A percentile compares a stretch with the other conserved stretches of the same genome.
phyloP scores from a whole-genome alignment of 2,888 invertebrate genomes.

The Peribatodes rhomboidaria region DNA sequence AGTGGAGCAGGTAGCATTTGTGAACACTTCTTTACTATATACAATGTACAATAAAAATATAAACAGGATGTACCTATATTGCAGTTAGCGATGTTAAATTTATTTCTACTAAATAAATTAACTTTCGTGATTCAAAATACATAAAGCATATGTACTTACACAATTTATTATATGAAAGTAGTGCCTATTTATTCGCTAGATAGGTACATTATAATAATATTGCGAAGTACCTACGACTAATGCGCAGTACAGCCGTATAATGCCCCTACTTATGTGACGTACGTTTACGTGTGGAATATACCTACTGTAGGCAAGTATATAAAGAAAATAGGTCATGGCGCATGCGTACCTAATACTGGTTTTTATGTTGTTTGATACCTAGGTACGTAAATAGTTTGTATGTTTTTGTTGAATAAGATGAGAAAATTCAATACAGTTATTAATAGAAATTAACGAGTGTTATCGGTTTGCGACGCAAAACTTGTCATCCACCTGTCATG shows the following conservation, averaged over 20 bases:
- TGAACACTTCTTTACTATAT: not conserved
- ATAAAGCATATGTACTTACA: not conserved
- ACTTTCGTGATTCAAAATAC: not conserved
- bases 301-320: not conserved
- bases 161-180: not conserved
- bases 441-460: constrained; percentile 15
- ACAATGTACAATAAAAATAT: too few relatives aligned
- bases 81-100: not conserved
- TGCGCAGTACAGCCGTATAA: constrained; percentile 1
- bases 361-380: not conserved
- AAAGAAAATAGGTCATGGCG: constrained; percentile 8
- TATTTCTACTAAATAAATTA: not conserved
- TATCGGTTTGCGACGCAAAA: constrained; percentile 14
- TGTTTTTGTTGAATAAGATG: not conserved
- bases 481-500: constrained; percentile 51
- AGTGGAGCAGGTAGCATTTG: too few relatives aligned
- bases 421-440: not conserved
- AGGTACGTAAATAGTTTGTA: not conserved
- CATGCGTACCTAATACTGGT: constrained; percentile 3
- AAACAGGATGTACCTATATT: not conserved
- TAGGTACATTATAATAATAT: not conserved
- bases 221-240: not conserved
- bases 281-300: not conserved
- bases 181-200: not conserved
- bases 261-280: not conserved